These are phyloP conservation scores for Scaptomyza pallida DNA, from an alignment of 1,140 invertebrate species.

Conservation along the genomic window DNA sequence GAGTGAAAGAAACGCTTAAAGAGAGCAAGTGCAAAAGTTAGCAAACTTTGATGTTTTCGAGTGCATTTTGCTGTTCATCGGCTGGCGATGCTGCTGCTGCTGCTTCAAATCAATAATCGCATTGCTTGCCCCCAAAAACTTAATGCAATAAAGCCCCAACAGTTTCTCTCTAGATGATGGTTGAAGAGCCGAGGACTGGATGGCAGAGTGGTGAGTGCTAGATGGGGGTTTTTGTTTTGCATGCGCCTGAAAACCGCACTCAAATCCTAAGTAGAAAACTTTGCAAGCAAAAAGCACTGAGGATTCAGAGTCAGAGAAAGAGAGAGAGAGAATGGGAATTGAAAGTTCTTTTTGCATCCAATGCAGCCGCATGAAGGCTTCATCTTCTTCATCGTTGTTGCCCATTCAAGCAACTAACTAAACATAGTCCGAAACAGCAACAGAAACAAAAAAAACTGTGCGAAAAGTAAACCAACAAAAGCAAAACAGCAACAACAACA, in stretches of 20 bases:
- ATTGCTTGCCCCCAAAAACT: conserved; percentile 45
- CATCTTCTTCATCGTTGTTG: conserved; percentile 23
- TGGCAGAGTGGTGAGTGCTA: conserved; percentile 1
- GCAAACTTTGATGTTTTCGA: conserved; percentile 61
- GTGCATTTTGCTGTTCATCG: conserved; percentile 73
- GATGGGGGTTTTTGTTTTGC: conserved; percentile 35
- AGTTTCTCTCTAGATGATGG: too few relatives aligned
- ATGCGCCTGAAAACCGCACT: conserved; percentile 47
- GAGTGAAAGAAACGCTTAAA: too few relatives aligned
- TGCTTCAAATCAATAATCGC: conserved; percentile 71
- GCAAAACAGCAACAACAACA: conserved; percentile 19
- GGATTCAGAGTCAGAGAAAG: conserved; percentile 18
- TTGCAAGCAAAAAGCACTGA: conserved; percentile 35
- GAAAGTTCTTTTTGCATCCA: conserved; percentile 14
- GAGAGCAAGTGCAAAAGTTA: conserved; percentile 25
- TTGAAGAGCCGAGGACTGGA: too few relatives aligned
- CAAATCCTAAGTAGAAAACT: conserved; percentile 70
- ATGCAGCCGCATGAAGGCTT: conserved; percentile 5
- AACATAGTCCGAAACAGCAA: conserved; percentile 55
- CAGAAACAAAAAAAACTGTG: conserved; percentile 28
- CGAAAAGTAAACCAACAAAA: conserved; percentile 11
- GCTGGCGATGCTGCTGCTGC: conserved; percentile 3
- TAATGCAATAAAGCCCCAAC: conserved; percentile 48
- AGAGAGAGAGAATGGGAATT: neutral
- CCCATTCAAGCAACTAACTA: conserved; percentile 62